Evolutionary conservation across 2,113 vertebrate genomes (phyloP), one percentile per base, ranked within the genome.

Genomic region (Pseudopipra pipra): DNA sequence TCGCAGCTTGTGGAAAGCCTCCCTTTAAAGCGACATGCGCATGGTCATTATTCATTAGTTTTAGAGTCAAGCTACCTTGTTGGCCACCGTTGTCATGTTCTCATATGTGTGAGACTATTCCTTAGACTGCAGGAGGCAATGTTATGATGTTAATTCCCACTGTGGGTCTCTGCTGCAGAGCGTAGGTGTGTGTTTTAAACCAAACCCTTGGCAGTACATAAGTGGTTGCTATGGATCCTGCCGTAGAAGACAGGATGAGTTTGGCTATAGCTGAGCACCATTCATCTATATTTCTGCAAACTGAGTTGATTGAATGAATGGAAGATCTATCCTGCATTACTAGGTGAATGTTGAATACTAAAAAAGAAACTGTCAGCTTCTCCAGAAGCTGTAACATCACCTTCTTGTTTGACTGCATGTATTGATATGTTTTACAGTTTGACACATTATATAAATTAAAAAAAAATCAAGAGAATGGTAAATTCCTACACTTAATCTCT

Each of bases 401-500:
- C 30, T 21, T 61, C 56, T 93, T 86, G 44, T 94, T 89, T 95
- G 81, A 56, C 76, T 78, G n/a, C 15, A 41, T 35, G 31, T 61
- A n/a, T 35, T 70, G 73, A 81, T 75, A 35, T 0, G 5, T 44
- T 70, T 70, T 62, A 58, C 39, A 39, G 30, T 67, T 87, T 68
- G 44, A 81, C 56, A 78, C 2, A 3, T 82, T 49, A 91, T 27
- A 72, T 17, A 87, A 87, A 78, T 79, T 1, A 55, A 73, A 52
- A 66, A 43, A 44, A 58, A 43, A 81, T 49, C 30, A 52, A 44
- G 22, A 71, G 39, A 87, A 56, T 67, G 41, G 56, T 87, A 85
- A 91, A 78, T 87, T 91, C 70, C 62, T 92, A 61, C 80, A 80
- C 30, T 28, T 93, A 75, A 78, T 95, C 51, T 94, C 56, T 82